Conservation (phyloP, 2,888 invertebrate genomes). For the Portevinia maculata region DNA sequence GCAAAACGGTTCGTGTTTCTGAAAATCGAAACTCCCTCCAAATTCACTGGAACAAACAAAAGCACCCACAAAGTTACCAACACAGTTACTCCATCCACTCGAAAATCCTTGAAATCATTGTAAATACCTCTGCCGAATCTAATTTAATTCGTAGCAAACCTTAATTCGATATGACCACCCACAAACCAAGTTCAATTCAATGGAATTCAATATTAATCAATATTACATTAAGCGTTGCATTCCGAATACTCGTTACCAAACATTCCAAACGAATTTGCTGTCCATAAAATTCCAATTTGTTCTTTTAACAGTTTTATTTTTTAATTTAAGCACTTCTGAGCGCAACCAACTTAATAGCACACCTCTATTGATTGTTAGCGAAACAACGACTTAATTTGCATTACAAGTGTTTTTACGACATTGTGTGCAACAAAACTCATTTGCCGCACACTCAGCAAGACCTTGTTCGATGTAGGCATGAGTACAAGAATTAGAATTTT, state of each 20-base stretch:
- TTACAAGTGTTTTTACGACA: slow-evolving; percentile 22
- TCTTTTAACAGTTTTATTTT: slow-evolving; percentile 2
- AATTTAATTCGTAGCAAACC: too few relatives aligned
- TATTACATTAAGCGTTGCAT: slow-evolving; percentile 2
- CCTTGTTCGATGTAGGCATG: slow-evolving; percentile 19
- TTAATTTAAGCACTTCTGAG: slow-evolving; percentile 2
- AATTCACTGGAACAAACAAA: too few relatives aligned
- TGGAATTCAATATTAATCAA: slow-evolving; percentile 10
- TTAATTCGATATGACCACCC: too few relatives aligned
- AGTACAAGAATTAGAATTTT: slow-evolving; percentile 43
- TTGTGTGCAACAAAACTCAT: slow-evolving; percentile 31
- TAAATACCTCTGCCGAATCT: too few relatives aligned
- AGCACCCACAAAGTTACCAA: too few relatives aligned
- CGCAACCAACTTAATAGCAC: slow-evolving; percentile 16
- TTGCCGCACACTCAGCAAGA: slow-evolving; percentile 24
- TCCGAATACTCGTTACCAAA: slow-evolving; percentile 5
- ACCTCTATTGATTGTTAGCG: slow-evolving; percentile 2
- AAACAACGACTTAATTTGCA: slow-evolving; percentile 26
- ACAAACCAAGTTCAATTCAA: too few relatives aligned
- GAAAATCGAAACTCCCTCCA: too few relatives aligned
- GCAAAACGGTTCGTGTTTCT: too few relatives aligned
- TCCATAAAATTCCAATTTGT: slow-evolving; percentile 14
- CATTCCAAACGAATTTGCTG: slow-evolving; percentile 19
- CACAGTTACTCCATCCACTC: too few relatives aligned
- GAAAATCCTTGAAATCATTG: too few relatives aligned